Base-by-base conservation (phyloP, 2,888 invertebrate genomes). In the Lithodes maja region DNA sequence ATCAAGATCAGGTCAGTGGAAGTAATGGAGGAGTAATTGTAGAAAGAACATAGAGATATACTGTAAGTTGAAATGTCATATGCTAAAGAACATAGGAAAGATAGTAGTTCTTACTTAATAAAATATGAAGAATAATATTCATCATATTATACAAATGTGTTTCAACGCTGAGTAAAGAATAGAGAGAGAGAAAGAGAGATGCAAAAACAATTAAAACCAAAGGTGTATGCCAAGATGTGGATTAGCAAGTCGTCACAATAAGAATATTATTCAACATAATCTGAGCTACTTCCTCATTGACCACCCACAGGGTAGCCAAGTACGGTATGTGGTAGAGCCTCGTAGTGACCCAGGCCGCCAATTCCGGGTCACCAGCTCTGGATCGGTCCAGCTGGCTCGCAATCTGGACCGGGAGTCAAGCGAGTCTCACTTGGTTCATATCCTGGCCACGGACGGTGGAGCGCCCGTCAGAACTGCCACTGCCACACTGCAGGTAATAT, bases 181-280 rank as follows among this genome's bases (percentile, higher is more conserved):
- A 81, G 61, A 55, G 61, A 54, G 61, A 81, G 81, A 55, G 33
- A 55, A 17, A n/a, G 33, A 17, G 81, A 81, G 61, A 81, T 17
- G 61, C 2, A 61, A 53, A 61, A 2, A 61, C 9, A 17, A 3
- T 17, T 17, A 81, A 55, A 33, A 55, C 5, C 5, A 3, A 5
- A 5, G n/a, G 74, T 15, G 61, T 12, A 61, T 61, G 12, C 12
- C 12, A 61, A 61, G 12, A 61, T 61, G 61, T 61, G 12, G 61
- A 61, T 12, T 12, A 61, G 61, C 7, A 5, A 33, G 33, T 33
- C 33, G 33, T 33, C 33, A 61, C 61, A 61, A 5, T 7, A 12
- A 61, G 12, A 61, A 61, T 61, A 61, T 61, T 61, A 5, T 61
- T 61, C 5, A 7, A 61, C 61, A 7, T 61, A 61, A 61, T 12